A percentile compares a stretch with the other conserved stretches of the same genome.
Evolutionary conservation across 30 jellyfish, hydroid and myxozoan species (phyloP).

Genomic region (Phacellophora camtschatica): DNA sequence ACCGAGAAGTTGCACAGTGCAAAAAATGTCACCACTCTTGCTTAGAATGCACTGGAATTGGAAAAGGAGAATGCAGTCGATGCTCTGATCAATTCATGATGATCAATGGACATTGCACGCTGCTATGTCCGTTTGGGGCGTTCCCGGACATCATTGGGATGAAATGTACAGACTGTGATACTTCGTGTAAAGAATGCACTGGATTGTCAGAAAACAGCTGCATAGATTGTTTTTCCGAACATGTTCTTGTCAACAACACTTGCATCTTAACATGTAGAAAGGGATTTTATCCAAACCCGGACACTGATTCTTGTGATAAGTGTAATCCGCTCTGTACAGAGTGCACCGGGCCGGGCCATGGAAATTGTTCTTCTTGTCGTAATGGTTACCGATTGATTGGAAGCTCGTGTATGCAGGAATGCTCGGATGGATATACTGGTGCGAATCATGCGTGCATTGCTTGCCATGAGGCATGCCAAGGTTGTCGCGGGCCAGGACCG

Average conservation of each 20-base stretch:
- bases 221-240: slow-evolving; percentile 27
- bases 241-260: neutral
- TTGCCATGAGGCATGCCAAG: slow-evolving; percentile 31
- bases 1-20: slow-evolving; percentile 1
- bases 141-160: neutral
- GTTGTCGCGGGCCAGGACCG: slow-evolving; percentile 44
- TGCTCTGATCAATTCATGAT: slow-evolving; percentile 43
- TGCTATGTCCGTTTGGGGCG: slow-evolving; percentile 27
- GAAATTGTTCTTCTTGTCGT: slow-evolving; percentile 8
- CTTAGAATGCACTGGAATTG: slow-evolving; percentile 48
- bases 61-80: slow-evolving; percentile 16
- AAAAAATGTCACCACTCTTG: slow-evolving; percentile 40
- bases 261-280: slow-evolving; percentile 28
- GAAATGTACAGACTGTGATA: slow-evolving; percentile 33
- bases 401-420: slow-evolving; percentile 12
- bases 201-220: slow-evolving; percentile 40
- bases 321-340: slow-evolving; percentile 11
- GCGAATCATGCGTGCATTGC: neutral
- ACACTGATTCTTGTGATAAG: slow-evolving; percentile 13
- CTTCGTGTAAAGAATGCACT: slow-evolving; percentile 46
- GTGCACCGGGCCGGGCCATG: slow-evolving; percentile 16
- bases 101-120: slow-evolving; percentile 21
- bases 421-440: slow-evolving; percentile 17
- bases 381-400: slow-evolving; percentile 1
- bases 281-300: slow-evolving; percentile 14